These are phyloP conservation scores for Melieria omissa DNA, from an alignment of 2,888 invertebrate species.

Conservation along the genomic window DNA sequence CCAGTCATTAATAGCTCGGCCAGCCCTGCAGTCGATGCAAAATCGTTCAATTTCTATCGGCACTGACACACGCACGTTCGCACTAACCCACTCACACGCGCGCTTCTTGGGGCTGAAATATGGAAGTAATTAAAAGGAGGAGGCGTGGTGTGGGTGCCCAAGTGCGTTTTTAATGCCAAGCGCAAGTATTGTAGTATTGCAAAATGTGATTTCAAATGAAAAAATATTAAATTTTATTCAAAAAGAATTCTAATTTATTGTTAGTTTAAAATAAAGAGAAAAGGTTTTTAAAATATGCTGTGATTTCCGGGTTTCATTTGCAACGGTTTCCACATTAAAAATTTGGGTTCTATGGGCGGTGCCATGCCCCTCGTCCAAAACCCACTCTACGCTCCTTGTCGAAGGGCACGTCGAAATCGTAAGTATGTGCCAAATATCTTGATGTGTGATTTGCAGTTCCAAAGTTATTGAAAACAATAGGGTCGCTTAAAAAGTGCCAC, in stretches of 20 bases:
- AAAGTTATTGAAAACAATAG: too few relatives aligned
- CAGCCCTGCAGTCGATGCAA: not conserved
- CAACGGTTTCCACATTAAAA: not conserved
- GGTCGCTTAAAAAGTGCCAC: too few relatives aligned
- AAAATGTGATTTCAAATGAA: slow-evolving; percentile 22
- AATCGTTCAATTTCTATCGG: not conserved
- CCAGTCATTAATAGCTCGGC: not conserved
- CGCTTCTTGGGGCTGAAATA: not conserved
- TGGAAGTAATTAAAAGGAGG: not conserved
- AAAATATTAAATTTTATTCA: slow-evolving; percentile 22
- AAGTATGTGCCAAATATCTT: too few relatives aligned
- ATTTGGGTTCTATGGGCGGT: too few relatives aligned
- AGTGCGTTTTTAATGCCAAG: too few relatives aligned
- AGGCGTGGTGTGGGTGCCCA: not conserved
- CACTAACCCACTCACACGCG: not conserved
- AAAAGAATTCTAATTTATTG: slow-evolving; percentile 29
- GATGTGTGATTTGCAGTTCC: too few relatives aligned
- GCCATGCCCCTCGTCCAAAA: too few relatives aligned
- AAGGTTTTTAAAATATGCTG: not conserved
- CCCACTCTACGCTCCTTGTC: too few relatives aligned
- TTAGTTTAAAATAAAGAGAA: slow-evolving; percentile 31
- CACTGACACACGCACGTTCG: not conserved
- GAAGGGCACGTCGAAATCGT: too few relatives aligned
- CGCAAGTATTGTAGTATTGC: too few relatives aligned
- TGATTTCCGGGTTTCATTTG: not conserved